A percentile compares a stretch with the other conserved stretches of the same genome.
Conservation (phyloP, 2,888 invertebrate species). For the Tachina lurida region DNA sequence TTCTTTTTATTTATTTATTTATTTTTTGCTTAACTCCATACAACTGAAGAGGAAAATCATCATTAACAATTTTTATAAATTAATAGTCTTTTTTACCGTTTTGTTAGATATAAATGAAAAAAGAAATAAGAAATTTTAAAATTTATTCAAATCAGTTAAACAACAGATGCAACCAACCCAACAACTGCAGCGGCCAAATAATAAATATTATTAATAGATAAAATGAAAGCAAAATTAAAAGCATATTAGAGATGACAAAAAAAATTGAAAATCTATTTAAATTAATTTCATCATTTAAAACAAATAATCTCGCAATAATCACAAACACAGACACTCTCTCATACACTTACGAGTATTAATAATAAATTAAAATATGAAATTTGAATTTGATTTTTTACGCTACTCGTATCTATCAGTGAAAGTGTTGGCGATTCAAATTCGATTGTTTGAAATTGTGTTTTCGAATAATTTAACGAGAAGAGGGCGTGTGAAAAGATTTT, state of each 20-base stretch:
- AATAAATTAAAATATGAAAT: neutral
- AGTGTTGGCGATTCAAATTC: constrained; percentile 28
- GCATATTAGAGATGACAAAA: constrained; percentile 23
- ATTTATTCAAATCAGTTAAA: constrained; percentile 59
- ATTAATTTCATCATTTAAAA: constrained; percentile 40
- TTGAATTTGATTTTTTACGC: neutral
- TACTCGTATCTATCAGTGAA: constrained; percentile 20
- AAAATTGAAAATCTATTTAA: constrained; percentile 19
- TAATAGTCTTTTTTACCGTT: constrained; percentile 20
- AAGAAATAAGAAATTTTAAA: constrained; percentile 52
- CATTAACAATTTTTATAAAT: constrained; percentile 32
- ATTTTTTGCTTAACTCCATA: constrained; percentile 21
- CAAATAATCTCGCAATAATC: constrained; percentile 36
- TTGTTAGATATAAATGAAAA: constrained; percentile 12
- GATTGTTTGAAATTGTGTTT: constrained; percentile 21
- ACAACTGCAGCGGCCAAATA: neutral
- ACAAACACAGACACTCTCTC: neutral
- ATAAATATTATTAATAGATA: neutral
- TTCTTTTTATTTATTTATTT: neutral
- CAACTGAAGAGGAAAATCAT: constrained; percentile 4
- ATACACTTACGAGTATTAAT: neutral
- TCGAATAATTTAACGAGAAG: neutral
- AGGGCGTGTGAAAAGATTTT: constrained; percentile 1
- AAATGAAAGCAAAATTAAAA: constrained; percentile 40
- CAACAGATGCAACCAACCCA: constrained; percentile 7